A percentile compares a stretch with the other conserved stretches of the same genome.
These are phyloP conservation scores for Pseudomyrmex gracilis DNA, from an alignment of 1,140 invertebrate genomes.

Conservation along the genomic window DNA sequence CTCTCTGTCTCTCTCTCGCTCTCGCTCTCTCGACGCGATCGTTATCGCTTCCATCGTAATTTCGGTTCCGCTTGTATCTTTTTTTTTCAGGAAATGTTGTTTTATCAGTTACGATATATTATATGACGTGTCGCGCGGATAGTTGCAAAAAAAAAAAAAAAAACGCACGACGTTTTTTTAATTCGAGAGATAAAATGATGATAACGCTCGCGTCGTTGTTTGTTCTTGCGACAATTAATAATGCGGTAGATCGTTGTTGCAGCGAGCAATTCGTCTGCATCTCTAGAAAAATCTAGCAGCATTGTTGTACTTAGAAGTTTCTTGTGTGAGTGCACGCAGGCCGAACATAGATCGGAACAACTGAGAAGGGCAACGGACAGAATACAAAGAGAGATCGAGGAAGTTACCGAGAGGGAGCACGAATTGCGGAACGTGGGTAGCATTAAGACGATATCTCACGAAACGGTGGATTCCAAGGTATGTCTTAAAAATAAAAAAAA, in stretches of 20 bases:
- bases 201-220: neutral
- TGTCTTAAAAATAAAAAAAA: constrained; percentile 18
- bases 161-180: constrained; percentile 35
- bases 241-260: constrained; percentile 2
- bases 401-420: constrained; percentile 89
- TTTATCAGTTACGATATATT: neutral
- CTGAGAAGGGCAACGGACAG: constrained; percentile 82
- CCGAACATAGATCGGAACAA: constrained; percentile 78
- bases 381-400: constrained; percentile 90
- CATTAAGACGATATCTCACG: constrained; percentile 81
- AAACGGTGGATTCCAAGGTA: constrained; percentile 81
- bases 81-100: constrained; percentile 7
- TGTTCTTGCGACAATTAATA: neutral
- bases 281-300: neutral
- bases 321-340: constrained; percentile 61
- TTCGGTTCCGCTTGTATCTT: neutral
- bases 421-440: constrained; percentile 88
- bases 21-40: neutral
- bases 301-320: constrained; percentile 1
- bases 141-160: neutral
- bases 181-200: constrained; percentile 47
- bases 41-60: neutral
- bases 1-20: no score
- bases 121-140: neutral
- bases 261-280: constrained; percentile 21